Percentiles rank a stretch among this genome's conserved stretches.
Conservation (phyloP, 1,140 invertebrate species). For the Melitaea cinxia region DNA sequence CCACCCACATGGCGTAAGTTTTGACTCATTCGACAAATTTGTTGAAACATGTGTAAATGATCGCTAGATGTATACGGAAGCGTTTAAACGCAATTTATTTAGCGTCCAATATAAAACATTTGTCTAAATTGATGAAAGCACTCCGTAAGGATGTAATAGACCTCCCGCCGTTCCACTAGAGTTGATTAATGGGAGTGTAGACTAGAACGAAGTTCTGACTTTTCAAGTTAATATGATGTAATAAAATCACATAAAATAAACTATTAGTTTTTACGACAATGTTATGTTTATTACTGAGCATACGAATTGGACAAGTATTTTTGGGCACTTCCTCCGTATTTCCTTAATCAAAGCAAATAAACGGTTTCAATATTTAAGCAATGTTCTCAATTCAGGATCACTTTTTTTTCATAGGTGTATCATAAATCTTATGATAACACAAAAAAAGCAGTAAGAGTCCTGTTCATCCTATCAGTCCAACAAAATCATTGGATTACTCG, state of each 20-base stretch:
- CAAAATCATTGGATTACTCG: constrained; percentile 34
- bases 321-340: constrained; percentile 1
- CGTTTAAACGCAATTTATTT: constrained; percentile 35
- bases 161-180: constrained; percentile 28
- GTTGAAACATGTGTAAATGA: constrained; percentile 46
- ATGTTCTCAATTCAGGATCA: not conserved
- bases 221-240: not conserved
- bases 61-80: constrained; percentile 46
- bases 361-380: not conserved
- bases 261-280: too few species aligned
- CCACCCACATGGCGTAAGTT: constrained; percentile 59
- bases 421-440: not conserved
- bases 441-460: not conserved
- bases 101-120: constrained; percentile 32
- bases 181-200: constrained; percentile 8
- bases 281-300: not conserved
- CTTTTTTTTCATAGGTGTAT: too few species aligned
- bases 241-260: not conserved
- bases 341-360: not conserved
- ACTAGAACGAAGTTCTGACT: not conserved
- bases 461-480: constrained; percentile 17
- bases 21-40: constrained; percentile 42
- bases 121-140: constrained; percentile 30
- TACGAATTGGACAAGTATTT: not conserved
- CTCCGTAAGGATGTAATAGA: constrained; percentile 17